Conservation (phyloP, 2,113 vertebrate genomes). For the Pedetes capensis region DNA sequence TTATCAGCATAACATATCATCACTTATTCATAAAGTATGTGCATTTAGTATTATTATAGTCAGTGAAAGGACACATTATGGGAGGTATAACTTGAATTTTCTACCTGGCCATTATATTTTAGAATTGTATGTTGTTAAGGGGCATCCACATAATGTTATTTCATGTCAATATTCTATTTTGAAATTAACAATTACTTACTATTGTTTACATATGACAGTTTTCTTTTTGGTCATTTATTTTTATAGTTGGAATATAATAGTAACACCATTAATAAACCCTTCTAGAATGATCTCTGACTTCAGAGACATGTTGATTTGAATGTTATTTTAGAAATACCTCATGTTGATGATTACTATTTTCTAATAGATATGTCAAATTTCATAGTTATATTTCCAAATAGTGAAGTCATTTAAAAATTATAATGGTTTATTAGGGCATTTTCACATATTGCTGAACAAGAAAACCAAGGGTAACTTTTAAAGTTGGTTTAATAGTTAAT, state of each 20-base stretch:
- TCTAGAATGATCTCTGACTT: background rate
- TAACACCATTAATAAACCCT: background rate
- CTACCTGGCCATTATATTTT: background rate
- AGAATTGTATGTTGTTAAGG: background rate
- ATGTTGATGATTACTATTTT: background rate
- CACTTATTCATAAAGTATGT: background rate
- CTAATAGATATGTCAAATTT: background rate
- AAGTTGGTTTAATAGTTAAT: background rate
- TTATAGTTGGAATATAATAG: background rate
- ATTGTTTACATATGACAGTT: background rate
- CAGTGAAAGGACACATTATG: background rate
- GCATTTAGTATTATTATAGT: background rate
- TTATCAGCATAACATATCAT: background rate
- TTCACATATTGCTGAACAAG: background rate
- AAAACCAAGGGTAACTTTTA: background rate
- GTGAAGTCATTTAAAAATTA: background rate
- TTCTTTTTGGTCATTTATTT: background rate
- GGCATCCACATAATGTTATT: background rate
- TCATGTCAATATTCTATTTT: background rate
- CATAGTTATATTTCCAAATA: background rate
- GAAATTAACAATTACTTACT: background rate
- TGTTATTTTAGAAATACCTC: background rate
- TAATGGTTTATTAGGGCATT: background rate
- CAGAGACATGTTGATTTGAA: constrained; percentile 4
- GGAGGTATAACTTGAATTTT: background rate